These are phyloP conservation scores for Tachycineta bicolor DNA, from an alignment of 2,113 vertebrate species.

Conservation along the genomic window DNA sequence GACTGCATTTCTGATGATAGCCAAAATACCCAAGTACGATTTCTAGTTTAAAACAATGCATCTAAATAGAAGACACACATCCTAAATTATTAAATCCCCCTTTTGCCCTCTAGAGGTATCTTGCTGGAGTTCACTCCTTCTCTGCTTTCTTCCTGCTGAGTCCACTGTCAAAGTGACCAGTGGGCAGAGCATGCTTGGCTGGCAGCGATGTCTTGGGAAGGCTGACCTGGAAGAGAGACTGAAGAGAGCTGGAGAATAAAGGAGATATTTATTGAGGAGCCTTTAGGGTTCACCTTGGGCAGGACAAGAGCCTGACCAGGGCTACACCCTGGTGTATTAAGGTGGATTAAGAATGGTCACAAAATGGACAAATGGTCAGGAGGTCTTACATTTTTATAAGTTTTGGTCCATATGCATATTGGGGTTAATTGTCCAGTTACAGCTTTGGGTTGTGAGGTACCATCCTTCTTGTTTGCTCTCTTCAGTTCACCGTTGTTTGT, in stretches of 20 bases:
- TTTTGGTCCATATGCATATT: not conserved
- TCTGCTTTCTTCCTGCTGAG: not conserved
- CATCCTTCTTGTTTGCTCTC: not conserved
- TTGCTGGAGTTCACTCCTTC: not conserved
- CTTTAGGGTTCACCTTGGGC: not conserved
- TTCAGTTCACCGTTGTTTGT: not conserved
- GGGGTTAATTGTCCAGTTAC: not conserved
- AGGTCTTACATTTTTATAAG: not conserved
- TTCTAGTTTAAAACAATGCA: not conserved
- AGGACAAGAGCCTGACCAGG: not conserved
- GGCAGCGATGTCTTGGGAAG: not conserved
- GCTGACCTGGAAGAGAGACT: not conserved
- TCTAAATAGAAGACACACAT: not conserved
- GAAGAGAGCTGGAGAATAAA: not conserved
- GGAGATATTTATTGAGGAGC: not conserved
- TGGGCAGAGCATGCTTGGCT: not conserved
- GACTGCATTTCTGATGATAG: not conserved
- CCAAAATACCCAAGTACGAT: not conserved
- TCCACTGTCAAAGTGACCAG: not conserved
- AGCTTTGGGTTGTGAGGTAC: not conserved
- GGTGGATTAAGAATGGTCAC: not conserved
- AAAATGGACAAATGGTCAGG: fast-evolving
- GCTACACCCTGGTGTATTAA: no score
- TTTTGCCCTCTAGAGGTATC: not conserved
- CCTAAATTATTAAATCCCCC: not conserved